A percentile compares a stretch with the other conserved stretches of the same genome.
These are phyloP conservation scores for Diacarnus erythraeanus DNA, from an alignment of 37 sponge, comb jelly and placozoan genomes.

Conservation along the genomic window DNA sequence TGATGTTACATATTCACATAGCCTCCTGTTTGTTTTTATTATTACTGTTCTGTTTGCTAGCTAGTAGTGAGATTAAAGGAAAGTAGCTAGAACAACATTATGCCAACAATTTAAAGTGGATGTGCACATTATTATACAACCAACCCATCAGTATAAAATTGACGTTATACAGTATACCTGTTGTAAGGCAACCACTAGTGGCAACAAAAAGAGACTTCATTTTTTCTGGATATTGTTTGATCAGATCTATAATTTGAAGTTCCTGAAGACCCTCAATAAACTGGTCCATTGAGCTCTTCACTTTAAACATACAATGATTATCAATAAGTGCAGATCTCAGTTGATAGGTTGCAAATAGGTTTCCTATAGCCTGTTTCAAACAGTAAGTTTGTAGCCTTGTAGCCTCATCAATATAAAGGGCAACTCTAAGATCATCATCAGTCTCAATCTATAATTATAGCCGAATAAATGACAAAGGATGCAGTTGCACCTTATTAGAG, in stretches of 20 bases:
- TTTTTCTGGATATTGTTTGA: background rate
- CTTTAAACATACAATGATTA: slow-evolving; percentile 40
- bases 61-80: too few relatives aligned
- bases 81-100: too few relatives aligned
- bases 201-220: background rate
- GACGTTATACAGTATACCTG: too few relatives aligned
- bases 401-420: slow-evolving; percentile 3
- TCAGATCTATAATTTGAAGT: background rate
- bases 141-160: too few relatives aligned
- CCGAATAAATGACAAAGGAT: too few relatives aligned
- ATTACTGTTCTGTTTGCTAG: too few relatives aligned
- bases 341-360: background rate
- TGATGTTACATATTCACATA: too few relatives aligned
- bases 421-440: slow-evolving; percentile 8
- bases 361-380: slow-evolving; percentile 25
- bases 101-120: too few relatives aligned
- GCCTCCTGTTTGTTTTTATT: too few relatives aligned
- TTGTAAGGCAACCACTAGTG: too few relatives aligned
- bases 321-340: background rate
- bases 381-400: slow-evolving; percentile 6
- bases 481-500: too few relatives aligned
- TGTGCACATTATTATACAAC: too few relatives aligned
- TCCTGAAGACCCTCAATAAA: slow-evolving; percentile 24
- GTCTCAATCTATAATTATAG: background rate
- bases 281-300: slow-evolving; percentile 48